These are phyloP conservation scores for Eupithecia subfuscata DNA, from an alignment of 2,888 invertebrate genomes.

Conservation along the genomic window DNA sequence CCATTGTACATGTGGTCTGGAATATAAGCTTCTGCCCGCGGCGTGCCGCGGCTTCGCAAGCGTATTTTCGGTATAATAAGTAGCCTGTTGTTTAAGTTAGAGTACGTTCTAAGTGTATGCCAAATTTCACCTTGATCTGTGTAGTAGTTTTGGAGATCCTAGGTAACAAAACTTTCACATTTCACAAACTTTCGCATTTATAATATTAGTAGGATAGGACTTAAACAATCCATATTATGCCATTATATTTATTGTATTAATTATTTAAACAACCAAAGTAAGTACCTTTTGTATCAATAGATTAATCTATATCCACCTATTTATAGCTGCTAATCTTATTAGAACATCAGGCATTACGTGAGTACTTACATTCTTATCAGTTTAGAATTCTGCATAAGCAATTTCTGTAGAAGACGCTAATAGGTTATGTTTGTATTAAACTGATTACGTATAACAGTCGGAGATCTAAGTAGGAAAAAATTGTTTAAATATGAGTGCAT, in stretches of 20 bases:
- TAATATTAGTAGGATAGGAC: too few relatives aligned
- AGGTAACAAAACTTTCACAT: too few relatives aligned
- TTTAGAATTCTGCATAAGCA: not conserved
- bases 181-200: too few relatives aligned
- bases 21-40: too few relatives aligned
- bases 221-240: not conserved
- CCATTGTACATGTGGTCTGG: too few relatives aligned
- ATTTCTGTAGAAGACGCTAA: not conserved
- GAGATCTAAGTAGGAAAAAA: not conserved
- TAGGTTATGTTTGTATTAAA: not conserved
- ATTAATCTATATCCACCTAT: not conserved
- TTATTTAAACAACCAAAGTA: not conserved
- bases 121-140: too few relatives aligned
- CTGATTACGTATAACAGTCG: not conserved
- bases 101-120: too few relatives aligned
- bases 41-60: too few relatives aligned
- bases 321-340: constrained; percentile 21
- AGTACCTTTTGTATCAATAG: not conserved
- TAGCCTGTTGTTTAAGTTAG: too few relatives aligned
- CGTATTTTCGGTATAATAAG: too few relatives aligned
- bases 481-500: not conserved
- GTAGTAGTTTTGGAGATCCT: too few relatives aligned
- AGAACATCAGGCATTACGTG: constrained; percentile 32
- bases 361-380: not conserved
- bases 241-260: too few relatives aligned